Evolutionary conservation across 2,888 invertebrate genomes (phyloP), one percentile per base, ranked within the genome.

Genomic region (Parnassius glacialis): DNA sequence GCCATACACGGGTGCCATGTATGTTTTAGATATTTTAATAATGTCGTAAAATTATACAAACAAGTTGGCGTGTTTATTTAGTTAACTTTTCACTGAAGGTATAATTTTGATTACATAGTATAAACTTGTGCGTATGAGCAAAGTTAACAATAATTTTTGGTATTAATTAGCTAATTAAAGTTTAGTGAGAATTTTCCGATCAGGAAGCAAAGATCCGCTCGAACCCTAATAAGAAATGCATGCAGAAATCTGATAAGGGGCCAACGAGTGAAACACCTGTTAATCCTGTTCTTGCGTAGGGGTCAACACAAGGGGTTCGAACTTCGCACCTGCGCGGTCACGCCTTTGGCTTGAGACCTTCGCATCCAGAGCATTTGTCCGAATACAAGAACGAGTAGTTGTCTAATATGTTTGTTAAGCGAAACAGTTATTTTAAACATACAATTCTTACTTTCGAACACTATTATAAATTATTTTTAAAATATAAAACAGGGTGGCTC

Each of bases 241-340:
- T 59, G 63, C 63, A 59, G 63, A 64, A 59, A 64, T 64, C 63
- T 57, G 63, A 64, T 64, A 64, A 64, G 59, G 43, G 25, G 20
- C 20, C 44, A 59, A 59, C 52, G 59, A 59, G 51, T 58, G 57
- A 59, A 57, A 52, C 63, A 64, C 63, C 63, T 64, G 63, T 64
- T 64, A 57, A 54, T 59, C 52, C 52, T 59, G 63, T 53, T 53
- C 50, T 52, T 10, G 42, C 54, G 56, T 43, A 42, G 59, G 63
- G 59, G 59, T 47, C 59, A 56, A 51, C 42, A 51, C 56, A 48
- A 63, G 62, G 56, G 63, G 59, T 59, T 56, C 52, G 56, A 48
- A 43, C 25, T 34, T 45, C 41, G 61, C 62, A 65, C 62, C 61
- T 61, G 65, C 41, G 45, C 48, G 55, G 11, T 44, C 53, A 16